Evolutionary conservation across 2,797 vertebrate species (phyloP).

Genomic region (Oreochromis grahami): DNA sequence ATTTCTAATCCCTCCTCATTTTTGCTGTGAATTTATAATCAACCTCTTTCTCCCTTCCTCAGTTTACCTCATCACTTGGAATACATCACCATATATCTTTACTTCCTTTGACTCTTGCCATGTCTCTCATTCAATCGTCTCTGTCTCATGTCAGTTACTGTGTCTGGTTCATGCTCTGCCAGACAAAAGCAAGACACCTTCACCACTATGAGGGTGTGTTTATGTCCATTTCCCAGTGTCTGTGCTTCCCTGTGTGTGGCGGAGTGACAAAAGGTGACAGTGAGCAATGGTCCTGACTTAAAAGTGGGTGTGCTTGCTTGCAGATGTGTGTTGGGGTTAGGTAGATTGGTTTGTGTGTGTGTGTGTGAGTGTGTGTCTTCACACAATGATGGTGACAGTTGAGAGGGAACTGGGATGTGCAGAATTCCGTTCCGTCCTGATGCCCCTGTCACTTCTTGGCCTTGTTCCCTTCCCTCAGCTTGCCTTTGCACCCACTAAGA

Average conservation of each 20-base stretch:
- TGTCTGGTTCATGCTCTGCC: constrained; percentile 66
- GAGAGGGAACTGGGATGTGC: constrained; percentile 48
- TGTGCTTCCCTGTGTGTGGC: constrained; percentile 23
- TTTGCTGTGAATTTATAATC: constrained; percentile 12
- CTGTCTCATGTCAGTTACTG: constrained; percentile 50
- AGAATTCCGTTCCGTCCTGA: constrained; percentile 66
- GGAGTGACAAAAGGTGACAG: constrained; percentile 61
- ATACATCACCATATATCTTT: constrained; percentile 19
- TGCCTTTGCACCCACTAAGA: constrained; percentile 32
- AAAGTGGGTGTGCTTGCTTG: constrained; percentile 13
- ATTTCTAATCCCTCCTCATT: constrained; percentile 13
- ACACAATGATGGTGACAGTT: constrained; percentile 66
- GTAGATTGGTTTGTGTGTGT: not conserved
- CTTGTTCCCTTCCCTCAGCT: constrained; percentile 74
- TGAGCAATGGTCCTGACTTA: constrained; percentile 58
- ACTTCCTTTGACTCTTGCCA: constrained; percentile 35
- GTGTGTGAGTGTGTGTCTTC: constrained; percentile 6
- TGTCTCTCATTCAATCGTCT: constrained; percentile 31
- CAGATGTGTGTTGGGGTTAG: not conserved
- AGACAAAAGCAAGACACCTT: constrained; percentile 62
- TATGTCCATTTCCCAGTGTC: constrained; percentile 24
- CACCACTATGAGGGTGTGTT: constrained; percentile 1
- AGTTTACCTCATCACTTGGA: constrained; percentile 4
- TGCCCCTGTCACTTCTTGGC: constrained; percentile 75
- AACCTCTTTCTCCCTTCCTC: not conserved